Evolutionary conservation across 53 echinoderm and acorn worm species (phyloP).

Genomic region (Holothuria scabra): DNA sequence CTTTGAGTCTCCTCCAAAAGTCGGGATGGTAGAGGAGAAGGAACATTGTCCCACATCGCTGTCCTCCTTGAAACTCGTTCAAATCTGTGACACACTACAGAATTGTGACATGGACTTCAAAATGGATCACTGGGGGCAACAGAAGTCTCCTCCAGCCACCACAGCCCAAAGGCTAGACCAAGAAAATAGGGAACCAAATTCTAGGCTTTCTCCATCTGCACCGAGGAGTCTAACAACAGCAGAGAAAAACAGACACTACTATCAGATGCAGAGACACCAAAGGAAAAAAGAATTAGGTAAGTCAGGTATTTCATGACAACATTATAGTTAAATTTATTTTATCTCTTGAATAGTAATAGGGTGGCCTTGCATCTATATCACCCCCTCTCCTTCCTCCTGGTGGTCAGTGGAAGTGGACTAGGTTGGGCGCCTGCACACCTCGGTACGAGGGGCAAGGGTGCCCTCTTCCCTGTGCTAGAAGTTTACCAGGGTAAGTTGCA

Average conservation of each 20-base stretch:
- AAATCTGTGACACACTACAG: constrained; percentile 45
- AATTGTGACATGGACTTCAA: constrained; percentile 51
- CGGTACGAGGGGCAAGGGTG: too few species aligned
- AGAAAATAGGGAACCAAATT: constrained; percentile 47
- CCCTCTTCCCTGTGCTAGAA: too few species aligned
- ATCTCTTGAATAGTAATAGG: too few species aligned
- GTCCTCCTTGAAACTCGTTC: constrained; percentile 44
- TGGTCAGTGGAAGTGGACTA: too few species aligned
- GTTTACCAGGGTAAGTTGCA: too few species aligned
- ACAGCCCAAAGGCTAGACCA: constrained; percentile 26
- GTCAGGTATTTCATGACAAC: not conserved
- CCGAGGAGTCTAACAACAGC: not conserved
- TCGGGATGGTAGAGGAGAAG: constrained; percentile 14
- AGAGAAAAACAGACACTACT: constrained; percentile 40
- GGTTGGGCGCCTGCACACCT: too few species aligned
- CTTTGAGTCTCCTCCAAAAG: constrained; percentile 8
- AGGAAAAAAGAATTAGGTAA: constrained; percentile 47
- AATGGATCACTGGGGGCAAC: constrained; percentile 52
- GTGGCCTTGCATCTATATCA: too few species aligned
- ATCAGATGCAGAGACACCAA: constrained; percentile 46
- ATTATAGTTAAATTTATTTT: too few species aligned
- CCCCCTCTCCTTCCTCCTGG: too few species aligned
- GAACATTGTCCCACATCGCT: constrained; percentile 41
- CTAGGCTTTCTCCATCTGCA: constrained; percentile 30
- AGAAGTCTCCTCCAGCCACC: constrained; percentile 25